Base-by-base conservation (phyloP, 2,113 vertebrate genomes). In the Lepisosteus osseus region DNA sequence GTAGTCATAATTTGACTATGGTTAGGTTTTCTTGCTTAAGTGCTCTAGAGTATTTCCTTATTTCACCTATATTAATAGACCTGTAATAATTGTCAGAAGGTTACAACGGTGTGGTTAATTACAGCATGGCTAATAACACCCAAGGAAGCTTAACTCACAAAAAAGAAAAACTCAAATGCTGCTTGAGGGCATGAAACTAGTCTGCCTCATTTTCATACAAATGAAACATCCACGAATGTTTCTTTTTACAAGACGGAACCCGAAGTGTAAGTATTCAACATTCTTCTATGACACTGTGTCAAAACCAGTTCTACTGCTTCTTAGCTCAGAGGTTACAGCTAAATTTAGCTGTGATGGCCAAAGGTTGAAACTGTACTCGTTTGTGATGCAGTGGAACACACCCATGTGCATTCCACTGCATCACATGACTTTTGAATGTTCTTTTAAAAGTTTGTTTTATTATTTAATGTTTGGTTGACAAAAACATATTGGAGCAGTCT, bases 251-350 rank as follows among this genome's bases (percentile, higher is more conserved):
- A 5, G 5, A 51, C 5, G 1, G 47, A 8, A 69, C 40, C 41
- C 64, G 59, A 13, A n/a, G 29, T 76, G 41, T 65, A 1, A 64
- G 65, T 68, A 44, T 72, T 72, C 78, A 54, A 57, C 73, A 72
- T 82, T 82, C 79, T 68, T 67, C 7, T 56, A 40, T 76, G 73
- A 76, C 57, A 79, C 73, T 71, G 78, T 73, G 68, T 76, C 67
- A 68, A 73, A 74, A 83, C 79, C 79, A 72, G 77, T 78, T 78
- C 45, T 64, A 61, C 65, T 65, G 7, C 62, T 75, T 63, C 29
- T 6, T 43, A 51, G 47, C 47, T 5, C 5, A 51, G 47, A 61
- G 54, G 45, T 68, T 61, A 68, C 63, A 75, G 69, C 64, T 78
- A 77, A 76, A 69, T 75, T 77, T 78, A 81, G 68, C 13, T 40